Conservation (phyloP, 2,797 vertebrate genomes). For the Rhinatrema bivittatum region DNA sequence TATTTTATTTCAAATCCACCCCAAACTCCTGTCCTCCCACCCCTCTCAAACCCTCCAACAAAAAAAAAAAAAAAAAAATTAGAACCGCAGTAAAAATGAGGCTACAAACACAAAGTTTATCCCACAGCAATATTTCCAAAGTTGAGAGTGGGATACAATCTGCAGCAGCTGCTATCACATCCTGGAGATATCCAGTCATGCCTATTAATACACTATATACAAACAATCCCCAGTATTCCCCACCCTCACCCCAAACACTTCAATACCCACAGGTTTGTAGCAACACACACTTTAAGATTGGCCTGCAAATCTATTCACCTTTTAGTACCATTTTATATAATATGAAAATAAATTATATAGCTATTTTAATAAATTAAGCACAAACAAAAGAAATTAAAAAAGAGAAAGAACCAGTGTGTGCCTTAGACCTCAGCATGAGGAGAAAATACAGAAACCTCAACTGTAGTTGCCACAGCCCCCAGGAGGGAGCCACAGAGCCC, state of each 20-base stretch:
- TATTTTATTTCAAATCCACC: constrained; percentile 54
- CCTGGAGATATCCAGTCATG: constrained; percentile 41
- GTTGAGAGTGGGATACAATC: constrained; percentile 29
- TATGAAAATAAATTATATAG: constrained; percentile 65
- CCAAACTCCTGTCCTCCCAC: constrained; percentile 21
- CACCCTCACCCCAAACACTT: constrained; percentile 39
- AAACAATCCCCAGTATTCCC: constrained; percentile 38
- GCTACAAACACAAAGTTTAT: constrained; percentile 52
- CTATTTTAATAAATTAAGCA: constrained; percentile 61
- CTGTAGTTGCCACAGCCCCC: too few species aligned
- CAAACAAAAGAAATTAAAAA: constrained; percentile 4
- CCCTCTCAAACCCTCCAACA: constrained; percentile 21
- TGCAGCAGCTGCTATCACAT: constrained; percentile 42
- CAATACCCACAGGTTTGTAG: constrained; percentile 59
- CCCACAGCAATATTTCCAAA: constrained; percentile 40
- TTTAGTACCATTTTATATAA: constrained; percentile 47
- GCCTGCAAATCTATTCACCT: constrained; percentile 47
- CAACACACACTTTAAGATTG: constrained; percentile 38
- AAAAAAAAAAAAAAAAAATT: constrained; percentile 17
- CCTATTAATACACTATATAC: constrained; percentile 57
- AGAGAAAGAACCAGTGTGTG: constrained; percentile 6
- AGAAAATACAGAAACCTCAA: too few species aligned
- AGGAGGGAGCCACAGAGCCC: too few species aligned
- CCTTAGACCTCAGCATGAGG: too few species aligned
- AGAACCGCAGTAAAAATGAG: constrained; percentile 46